These are phyloP conservation scores for Picathartes gymnocephalus DNA, from an alignment of 2,113 vertebrate genomes.

Conservation along the genomic window DNA sequence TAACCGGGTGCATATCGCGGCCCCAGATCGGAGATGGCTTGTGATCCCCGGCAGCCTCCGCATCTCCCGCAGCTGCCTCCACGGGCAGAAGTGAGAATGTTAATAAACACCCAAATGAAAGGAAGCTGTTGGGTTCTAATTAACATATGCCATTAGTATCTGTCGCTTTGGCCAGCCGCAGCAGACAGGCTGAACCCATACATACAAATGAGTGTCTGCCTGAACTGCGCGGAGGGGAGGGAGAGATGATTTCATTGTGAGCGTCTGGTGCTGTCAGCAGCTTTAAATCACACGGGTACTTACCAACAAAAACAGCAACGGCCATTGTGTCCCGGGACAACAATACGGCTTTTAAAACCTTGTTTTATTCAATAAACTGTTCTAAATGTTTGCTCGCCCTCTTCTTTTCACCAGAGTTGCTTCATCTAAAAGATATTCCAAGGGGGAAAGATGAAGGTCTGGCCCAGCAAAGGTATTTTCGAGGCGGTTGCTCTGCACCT, in stretches of 20 bases:
- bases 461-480: not conserved
- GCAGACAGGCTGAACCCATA: conserved; percentile 79
- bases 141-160: conserved; percentile 77
- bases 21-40: not conserved
- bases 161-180: conserved; percentile 67
- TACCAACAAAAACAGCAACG: conserved; percentile 75
- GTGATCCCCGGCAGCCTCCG: not conserved
- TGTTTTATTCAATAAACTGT: conserved; percentile 69
- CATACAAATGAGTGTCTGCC: conserved; percentile 84
- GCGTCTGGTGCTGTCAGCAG: conserved; percentile 85
- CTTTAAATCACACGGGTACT: conserved; percentile 86
- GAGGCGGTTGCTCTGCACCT: accelerated
- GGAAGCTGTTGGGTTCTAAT: conserved; percentile 71
- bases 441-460: not conserved
- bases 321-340: conserved; percentile 77
- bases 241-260: conserved; percentile 79
- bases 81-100: conserved; percentile 60
- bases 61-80: conserved; percentile 54
- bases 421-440: not conserved
- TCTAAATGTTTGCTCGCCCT: not conserved
- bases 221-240: conserved; percentile 68
- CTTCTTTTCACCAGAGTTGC: not conserved
- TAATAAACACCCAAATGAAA: conserved; percentile 73
- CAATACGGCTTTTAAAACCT: conserved; percentile 64
- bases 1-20: not conserved